Evolutionary conservation across 2,888 invertebrate species (phyloP), one percentile per base, ranked within the genome.

Genomic region (Melanostoma scalare): DNA sequence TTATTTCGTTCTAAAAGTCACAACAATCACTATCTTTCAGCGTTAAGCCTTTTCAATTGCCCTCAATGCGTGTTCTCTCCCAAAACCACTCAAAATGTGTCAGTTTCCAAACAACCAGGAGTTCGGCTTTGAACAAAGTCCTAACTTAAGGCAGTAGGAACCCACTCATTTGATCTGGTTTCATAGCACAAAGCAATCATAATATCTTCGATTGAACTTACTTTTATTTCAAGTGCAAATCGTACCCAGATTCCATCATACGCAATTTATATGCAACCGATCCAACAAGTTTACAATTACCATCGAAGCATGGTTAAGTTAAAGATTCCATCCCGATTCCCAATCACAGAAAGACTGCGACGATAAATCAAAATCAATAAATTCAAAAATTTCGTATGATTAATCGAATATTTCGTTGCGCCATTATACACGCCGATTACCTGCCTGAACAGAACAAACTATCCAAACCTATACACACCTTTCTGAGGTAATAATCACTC

Each of bases 351-450:
- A 9, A 52, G 5, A 46, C 52, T 56, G 68, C 46, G 20, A 20
- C 65, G 69, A 84, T 84, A 78, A 84, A 84, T 84, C 84, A 84
- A 79, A 84, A 79, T 84, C 84, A 79, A 84, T 79, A 84, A 79
- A 69, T 53, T 48, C 40, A 31, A 63, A 63, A 65, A 74, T 69
- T 30, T 69, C 31, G 1, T 44, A 31, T 84, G 84, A 84, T 84
- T 84, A 84, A 84, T 84, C 69, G 78, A 60, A 9, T 55, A 8
- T 53, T 67, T 65, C 53, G 55, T 81, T 81, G 72, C 76, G 61
- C 76, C 81, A 81, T 65, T 58, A 42, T 69, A 10, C 30, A 40
- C 40, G 53, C n/a, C 6, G 42, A 60, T 53, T 63, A 63, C 63
- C 46, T 44, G 20, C 36, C 61, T 9, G 9, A 10, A 63, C 20